A percentile compares a stretch with the other conserved stretches of the same genome.
phyloP scores from a whole-genome alignment of 2,888 invertebrate species.

The Isoperla grammatica region DNA sequence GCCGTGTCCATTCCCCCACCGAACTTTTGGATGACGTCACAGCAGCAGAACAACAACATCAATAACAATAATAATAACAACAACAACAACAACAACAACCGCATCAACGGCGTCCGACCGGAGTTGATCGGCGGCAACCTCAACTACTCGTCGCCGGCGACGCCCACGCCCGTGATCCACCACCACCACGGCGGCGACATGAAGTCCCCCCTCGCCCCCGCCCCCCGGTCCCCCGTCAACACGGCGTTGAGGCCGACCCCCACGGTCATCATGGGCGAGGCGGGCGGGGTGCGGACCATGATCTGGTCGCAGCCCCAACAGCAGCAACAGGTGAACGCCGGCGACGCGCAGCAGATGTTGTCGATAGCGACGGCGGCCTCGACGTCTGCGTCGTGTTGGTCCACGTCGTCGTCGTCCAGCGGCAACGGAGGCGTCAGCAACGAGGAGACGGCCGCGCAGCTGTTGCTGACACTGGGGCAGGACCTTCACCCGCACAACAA shows the following conservation, averaged over 20 bases:
- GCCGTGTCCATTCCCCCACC: constrained; percentile 25
- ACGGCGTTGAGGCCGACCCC: constrained; percentile 61
- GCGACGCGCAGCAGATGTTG: constrained; percentile 35
- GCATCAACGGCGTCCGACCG: constrained; percentile 76
- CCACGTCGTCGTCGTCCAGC: constrained; percentile 49
- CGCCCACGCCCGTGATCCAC: constrained; percentile 22
- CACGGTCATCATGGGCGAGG: constrained; percentile 89
- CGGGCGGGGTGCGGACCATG: constrained; percentile 76
- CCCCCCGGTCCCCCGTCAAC: constrained; percentile 57
- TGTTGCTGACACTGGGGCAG: constrained; percentile 70
- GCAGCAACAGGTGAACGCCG: constrained; percentile 40
- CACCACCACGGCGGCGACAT: too few relatives aligned
- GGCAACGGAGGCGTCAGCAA: constrained; percentile 40
- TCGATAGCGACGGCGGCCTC: constrained; percentile 23
- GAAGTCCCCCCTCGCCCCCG: constrained; percentile 47
- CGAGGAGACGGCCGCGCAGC: constrained; percentile 58
- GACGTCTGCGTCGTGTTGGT: constrained; percentile 55
- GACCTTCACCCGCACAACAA: constrained; percentile 41
- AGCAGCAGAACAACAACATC: constrained; percentile 26
- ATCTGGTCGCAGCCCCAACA: constrained; percentile 56
- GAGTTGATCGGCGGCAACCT: constrained; percentile 64
- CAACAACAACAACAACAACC: constrained; percentile 36
- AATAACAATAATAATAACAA: constrained; percentile 27
- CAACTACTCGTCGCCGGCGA: constrained; percentile 24
- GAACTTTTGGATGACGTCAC: constrained; percentile 30